phyloP scores from a whole-genome alignment of 1,140 invertebrate species.

The Danaus plexippus region DNA sequence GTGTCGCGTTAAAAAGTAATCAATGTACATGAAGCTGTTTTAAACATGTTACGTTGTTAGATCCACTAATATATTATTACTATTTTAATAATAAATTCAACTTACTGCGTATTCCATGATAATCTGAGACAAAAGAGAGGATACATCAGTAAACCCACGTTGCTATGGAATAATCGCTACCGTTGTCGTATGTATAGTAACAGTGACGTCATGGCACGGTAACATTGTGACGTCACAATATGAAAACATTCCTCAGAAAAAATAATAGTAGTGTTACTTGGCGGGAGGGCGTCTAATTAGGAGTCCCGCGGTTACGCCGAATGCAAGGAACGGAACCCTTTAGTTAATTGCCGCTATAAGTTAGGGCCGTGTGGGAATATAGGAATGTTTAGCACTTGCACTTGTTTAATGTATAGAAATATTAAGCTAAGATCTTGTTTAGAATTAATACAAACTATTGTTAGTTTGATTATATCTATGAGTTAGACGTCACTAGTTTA shows the following conservation, averaged over 20 bases:
- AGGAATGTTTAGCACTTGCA: conserved; percentile 37
- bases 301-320: conserved; percentile 50
- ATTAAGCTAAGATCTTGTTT: background rate
- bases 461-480: conserved; percentile 2
- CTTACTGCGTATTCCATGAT: conserved; percentile 24
- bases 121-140: conserved; percentile 25
- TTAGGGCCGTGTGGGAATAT: conserved; percentile 60
- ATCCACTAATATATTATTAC: background rate
- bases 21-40: too few species aligned
- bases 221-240: too few species aligned
- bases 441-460: conserved; percentile 7
- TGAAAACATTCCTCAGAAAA: background rate
- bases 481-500: background rate
- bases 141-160: conserved; percentile 19
- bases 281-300: conserved; percentile 61
- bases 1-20: too few species aligned
- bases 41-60: too few species aligned
- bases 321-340: conserved; percentile 46
- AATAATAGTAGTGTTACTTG: conserved; percentile 26
- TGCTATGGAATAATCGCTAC: background rate
- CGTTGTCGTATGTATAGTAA: too few species aligned
- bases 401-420: conserved; percentile 7
- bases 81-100: conserved; percentile 21
- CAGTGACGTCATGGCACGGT: too few species aligned
- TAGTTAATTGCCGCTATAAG: conserved; percentile 67